Base-by-base conservation (phyloP, 2,113 vertebrate genomes). In the Hypanus sabinus region DNA sequence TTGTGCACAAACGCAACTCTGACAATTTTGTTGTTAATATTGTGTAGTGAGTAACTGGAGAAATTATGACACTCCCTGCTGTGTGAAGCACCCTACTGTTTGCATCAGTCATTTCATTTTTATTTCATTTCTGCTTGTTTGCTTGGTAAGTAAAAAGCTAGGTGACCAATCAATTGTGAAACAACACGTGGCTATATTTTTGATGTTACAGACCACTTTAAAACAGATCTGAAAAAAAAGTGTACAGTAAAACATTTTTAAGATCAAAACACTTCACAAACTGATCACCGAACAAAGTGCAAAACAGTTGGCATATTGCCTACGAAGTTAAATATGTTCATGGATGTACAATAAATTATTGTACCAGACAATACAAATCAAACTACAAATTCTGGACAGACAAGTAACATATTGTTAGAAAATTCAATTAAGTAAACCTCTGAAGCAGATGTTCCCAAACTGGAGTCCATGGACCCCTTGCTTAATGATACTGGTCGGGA, bases 371-470 rank as follows among this genome's bases (percentile, higher is more conserved):
- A 75, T 93, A 93, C 91, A 93, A 73, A 93, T 73, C 36, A 93
- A 93, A 93, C 36, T 73, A 93, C 91, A 93, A 93, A 55, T 93
- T 91, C 68, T 93, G 38, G 68, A 73, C 91, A 93, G 91, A 73
- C 70, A 93, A 93, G 68, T 46, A 73, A 30, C 55, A 93, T 93
- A 30, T 93, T 93, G 91, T 71, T 93, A 93, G 68, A 75, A 93
- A 92, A 93, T 33, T 12, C 24, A 73, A 73, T 30, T 93, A 93
- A 73, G 30, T 70, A 75, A 71, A 11, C 68, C 70, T 93, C 70
- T 71, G 46, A 46, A 46, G 46, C 46, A 46, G 2, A 46, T 3
- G 46, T 46, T 46, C 46, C 46, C 46, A 46, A 46, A 46, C 46
- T 46, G 46, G 46, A 46, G 46, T 46, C 46, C 46, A 46, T n/a